Evolutionary conservation across 2,888 invertebrate genomes (phyloP), one percentile per base, ranked within the genome.

Genomic region (Lasioglossum vierecki): DNA sequence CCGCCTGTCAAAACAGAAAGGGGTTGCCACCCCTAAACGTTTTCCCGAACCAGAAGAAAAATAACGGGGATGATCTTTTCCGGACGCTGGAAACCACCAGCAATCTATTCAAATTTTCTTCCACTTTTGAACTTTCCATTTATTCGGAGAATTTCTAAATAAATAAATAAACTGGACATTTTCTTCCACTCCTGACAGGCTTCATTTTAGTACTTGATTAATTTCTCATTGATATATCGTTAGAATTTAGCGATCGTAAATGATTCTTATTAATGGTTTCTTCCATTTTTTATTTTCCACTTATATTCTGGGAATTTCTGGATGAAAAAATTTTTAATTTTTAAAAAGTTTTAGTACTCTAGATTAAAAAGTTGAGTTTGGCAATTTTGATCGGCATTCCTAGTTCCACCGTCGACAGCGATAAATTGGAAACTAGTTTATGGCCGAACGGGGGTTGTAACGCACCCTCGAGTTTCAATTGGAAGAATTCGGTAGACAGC

Each of bases 401-500:
- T 11, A 9, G 57, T 9, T 11, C 57, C n/a, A 2, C 9, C 11
- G 9, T 8, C n/a, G 53, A 53, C n/a, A n/a, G 2, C 57, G n/a
- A n/a, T 57, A 57, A 57, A 57, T 57, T 57, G 57, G n/a, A 57
- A n/a, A 57, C n/a, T 4, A 57, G 57, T 57, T 57, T 57, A 57
- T 8, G 57, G n/a, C 4, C n/a, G n/a, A 4, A n/a, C 57, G 11
- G 57, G 57, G 57, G 57, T 9, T 22, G 57, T 3, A n/a, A n/a
- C 57, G n/a, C 57, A n/a, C n/a, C 57, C 57, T 57, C 57, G n/a
- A n/a, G 57, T 57, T n/a, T 57, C n/a, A 57, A n/a, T n/a, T 57
- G 57, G 4, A n/a, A 57, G n/a, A 57, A 57, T 11, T 26, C n/a
- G 1, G n/a, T n/a, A 4, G 57, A 57, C 57, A 9, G 3, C 9